Evolutionary conservation across 2,888 invertebrate species (phyloP).

Genomic region (Athripsodes cinereus): DNA sequence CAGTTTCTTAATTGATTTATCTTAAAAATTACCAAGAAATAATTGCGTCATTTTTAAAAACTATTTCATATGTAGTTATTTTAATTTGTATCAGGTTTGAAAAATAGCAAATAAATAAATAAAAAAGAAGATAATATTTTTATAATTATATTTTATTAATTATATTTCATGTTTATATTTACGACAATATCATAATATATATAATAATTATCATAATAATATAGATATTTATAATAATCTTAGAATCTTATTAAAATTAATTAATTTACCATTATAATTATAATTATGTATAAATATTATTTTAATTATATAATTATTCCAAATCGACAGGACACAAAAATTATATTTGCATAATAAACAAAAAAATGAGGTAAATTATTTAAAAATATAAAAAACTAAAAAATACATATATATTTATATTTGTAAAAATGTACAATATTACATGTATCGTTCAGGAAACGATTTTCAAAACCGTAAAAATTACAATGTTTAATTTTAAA

Average conservation of each 20-base stretch:
- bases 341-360: constrained; percentile 33
- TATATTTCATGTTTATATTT: constrained; percentile 54
- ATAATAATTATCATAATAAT: constrained; percentile 28
- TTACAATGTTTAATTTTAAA: too few relatives aligned
- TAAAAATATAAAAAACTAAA: neutral
- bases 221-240: constrained; percentile 50
- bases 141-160: constrained; percentile 54
- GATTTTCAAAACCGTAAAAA: too few relatives aligned
- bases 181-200: constrained; percentile 57
- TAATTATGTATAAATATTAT: constrained; percentile 35
- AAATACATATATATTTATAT: too few relatives aligned
- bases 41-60: too few relatives aligned
- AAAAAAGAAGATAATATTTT: constrained; percentile 20
- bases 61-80: too few relatives aligned
- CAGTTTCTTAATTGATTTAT: too few relatives aligned
- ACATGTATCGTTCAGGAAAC: constrained; percentile 18
- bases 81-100: too few relatives aligned
- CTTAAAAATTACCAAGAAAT: too few relatives aligned
- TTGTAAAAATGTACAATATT: too few relatives aligned
- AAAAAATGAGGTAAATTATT: constrained; percentile 27
- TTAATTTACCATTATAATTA: constrained; percentile 25
- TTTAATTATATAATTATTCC: constrained; percentile 42
- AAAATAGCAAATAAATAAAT: neutral
- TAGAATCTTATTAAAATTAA: constrained; percentile 38
- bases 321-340: constrained; percentile 47